Percentiles rank a stretch among this genome's conserved stretches.
phyloP scores from a whole-genome alignment of 2,113 vertebrate genomes.

The Orthonyx spaldingii region DNA sequence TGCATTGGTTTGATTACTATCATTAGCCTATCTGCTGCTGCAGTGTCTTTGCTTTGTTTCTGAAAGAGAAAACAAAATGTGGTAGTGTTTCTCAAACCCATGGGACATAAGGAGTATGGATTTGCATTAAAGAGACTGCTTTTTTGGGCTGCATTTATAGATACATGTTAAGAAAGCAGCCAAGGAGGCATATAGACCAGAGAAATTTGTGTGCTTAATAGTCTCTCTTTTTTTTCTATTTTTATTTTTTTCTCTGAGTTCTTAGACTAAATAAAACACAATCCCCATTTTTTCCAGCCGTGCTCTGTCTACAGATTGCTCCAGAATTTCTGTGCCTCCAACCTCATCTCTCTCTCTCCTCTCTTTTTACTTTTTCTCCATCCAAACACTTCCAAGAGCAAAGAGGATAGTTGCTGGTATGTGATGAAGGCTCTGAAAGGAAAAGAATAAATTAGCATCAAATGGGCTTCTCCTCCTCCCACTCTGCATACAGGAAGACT shows the following conservation, averaged over 20 bases:
- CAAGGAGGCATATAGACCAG: background rate
- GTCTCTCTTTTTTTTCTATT: rapidly evolving
- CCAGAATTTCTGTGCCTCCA: background rate
- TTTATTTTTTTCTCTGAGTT: background rate
- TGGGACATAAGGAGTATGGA: background rate
- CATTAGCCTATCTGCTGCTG: background rate
- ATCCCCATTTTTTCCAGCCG: background rate
- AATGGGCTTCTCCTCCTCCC: background rate
- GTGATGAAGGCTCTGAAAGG: background rate
- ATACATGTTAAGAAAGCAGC: background rate
- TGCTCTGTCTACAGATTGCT: background rate
- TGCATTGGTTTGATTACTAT: background rate
- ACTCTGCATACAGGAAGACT: background rate
- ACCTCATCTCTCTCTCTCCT: background rate
- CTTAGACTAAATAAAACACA: background rate
- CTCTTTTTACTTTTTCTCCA: background rate
- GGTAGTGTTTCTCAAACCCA: background rate
- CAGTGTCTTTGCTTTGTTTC: background rate
- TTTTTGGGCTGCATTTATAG: background rate
- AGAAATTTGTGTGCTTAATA: background rate
- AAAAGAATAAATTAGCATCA: background rate
- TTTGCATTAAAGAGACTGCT: background rate
- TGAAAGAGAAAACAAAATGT: background rate
- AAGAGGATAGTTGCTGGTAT: background rate
- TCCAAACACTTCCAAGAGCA: background rate